phyloP scores from a whole-genome alignment of 92 coral and sea anemone genomes.

The Anthopleura xanthogrammica region DNA sequence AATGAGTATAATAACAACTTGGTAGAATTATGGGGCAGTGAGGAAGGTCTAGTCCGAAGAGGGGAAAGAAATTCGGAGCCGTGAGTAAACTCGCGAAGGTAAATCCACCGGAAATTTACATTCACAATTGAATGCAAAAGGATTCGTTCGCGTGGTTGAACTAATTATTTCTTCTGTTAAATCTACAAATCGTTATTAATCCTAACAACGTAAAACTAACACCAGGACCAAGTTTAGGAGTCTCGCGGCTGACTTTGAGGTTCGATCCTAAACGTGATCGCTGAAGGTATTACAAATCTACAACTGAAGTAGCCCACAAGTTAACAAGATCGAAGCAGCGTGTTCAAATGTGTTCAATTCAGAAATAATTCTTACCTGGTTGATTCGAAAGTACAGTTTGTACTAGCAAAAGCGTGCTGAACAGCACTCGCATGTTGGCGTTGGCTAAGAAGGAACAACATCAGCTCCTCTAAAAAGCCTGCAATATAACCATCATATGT shows the following conservation, averaged over 20 bases:
- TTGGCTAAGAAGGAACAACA: slow-evolving; percentile 58
- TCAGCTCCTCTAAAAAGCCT: slow-evolving; percentile 59
- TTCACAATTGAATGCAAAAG: slow-evolving; percentile 83
- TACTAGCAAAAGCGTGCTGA: slow-evolving; percentile 78
- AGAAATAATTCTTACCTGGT: slow-evolving; percentile 55
- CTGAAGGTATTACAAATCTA: slow-evolving; percentile 33
- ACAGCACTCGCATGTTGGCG: slow-evolving; percentile 86
- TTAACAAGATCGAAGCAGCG: slow-evolving; percentile 29
- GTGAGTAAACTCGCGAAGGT: slow-evolving; percentile 26
- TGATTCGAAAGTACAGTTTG: slow-evolving; percentile 49
- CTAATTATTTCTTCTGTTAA: slow-evolving; percentile 94
- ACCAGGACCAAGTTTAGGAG: slow-evolving; percentile 49
- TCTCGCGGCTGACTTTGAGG: slow-evolving; percentile 7
- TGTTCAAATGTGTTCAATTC: slow-evolving; percentile 35
- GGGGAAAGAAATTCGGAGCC: slow-evolving; percentile 2
- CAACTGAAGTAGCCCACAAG: slow-evolving; percentile 35
- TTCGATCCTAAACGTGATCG: slow-evolving; percentile 37
- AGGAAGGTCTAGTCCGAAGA: slow-evolving; percentile 21
- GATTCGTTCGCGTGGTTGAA: slow-evolving; percentile 87
- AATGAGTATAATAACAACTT: slow-evolving; percentile 21
- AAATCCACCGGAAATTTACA: slow-evolving; percentile 93
- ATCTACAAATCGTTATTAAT: slow-evolving; percentile 96
- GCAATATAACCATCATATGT: slow-evolving; percentile 62
- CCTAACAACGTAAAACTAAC: slow-evolving; percentile 91
- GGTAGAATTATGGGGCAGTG: slow-evolving; percentile 16